These are phyloP conservation scores for Harpegnathos saltator DNA, from an alignment of 1,140 invertebrate species.

Conservation along the genomic window DNA sequence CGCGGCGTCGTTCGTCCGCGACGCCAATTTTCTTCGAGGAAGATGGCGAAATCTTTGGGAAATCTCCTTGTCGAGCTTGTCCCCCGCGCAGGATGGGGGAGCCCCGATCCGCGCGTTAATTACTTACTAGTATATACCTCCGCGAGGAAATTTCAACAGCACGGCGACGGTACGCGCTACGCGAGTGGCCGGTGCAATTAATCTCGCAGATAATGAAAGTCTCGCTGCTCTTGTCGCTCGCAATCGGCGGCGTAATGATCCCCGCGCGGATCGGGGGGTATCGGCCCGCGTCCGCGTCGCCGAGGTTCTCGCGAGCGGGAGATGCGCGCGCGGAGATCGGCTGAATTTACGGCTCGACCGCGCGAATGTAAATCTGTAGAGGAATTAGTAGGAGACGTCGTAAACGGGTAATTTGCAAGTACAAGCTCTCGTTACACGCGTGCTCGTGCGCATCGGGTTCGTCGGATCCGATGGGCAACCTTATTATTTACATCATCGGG, in stretches of 20 bases:
- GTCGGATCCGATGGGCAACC: background rate
- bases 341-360: constrained; percentile 15
- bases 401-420: constrained; percentile 9
- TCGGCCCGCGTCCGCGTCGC: too few species aligned
- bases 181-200: constrained; percentile 22
- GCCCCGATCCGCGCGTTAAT: too few species aligned
- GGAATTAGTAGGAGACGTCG: constrained; percentile 35
- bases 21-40: too few species aligned
- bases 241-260: constrained; percentile 33
- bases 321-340: background rate
- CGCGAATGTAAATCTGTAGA: constrained; percentile 23
- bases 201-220: constrained; percentile 34
- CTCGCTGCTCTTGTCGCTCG: background rate
- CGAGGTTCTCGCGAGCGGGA: too few species aligned
- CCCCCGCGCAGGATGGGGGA: too few species aligned
- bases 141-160: background rate
- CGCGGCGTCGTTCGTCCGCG: too few species aligned
- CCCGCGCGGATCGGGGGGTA: background rate
- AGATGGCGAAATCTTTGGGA: too few species aligned
- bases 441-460: background rate
- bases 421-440: background rate
- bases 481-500: background rate
- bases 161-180: background rate
- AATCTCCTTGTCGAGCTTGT: too few species aligned
- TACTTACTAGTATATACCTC: too few species aligned